Base-by-base conservation (phyloP, 1,140 invertebrate genomes). In the Drosophila subobscura region DNA sequence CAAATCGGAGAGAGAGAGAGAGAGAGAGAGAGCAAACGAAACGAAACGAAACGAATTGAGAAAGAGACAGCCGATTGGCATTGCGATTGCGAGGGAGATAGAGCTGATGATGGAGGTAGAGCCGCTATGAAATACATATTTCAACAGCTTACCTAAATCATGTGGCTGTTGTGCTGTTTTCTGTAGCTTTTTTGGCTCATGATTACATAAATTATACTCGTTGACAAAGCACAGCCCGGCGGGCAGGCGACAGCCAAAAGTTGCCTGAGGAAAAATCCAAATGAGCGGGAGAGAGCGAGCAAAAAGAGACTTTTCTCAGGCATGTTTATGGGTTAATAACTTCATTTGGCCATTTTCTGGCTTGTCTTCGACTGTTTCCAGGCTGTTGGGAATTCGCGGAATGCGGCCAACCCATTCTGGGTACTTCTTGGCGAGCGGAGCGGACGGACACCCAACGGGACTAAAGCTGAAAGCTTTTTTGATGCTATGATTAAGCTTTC, bases 141-240 rank as follows among this genome's bases (percentile, higher is more conserved):
- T 79, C 61, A 80, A 77, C 68, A 74, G 46, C 65, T 49, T 59
- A 53, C 59, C 68, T 74, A 88, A 86, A 75, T 86, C 77, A 77
- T 73, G 46, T 63, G 54, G 54, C 53, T 41, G 40, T 41, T 53
- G 29, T 61, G 57, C 56, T 56, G 55, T 60, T 57, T 63, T 44
- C 46, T 54, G 25, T 57, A 37, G 63, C 56, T 73, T 56, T 78
- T 77, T 72, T 65, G 68, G 65, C 79, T 67, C 59, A 78, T 83
- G 68, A 83, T 84, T 84, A 84, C 63, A 84, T 84, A 84, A 84
- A 84, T 79, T 75, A 84, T 64, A 72, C 54, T 51, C 56, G 72
- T 68, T 72, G 75, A 75, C 59, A 80, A 72, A 76, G 61, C 47
- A 59, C 67, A 78, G 45, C 49, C 56, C 29, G 46, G 16, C 33